Percentiles rank a stretch among this genome's conserved stretches.
Conservation (phyloP, 2,113 vertebrate genomes). For the Hylia prasina region DNA sequence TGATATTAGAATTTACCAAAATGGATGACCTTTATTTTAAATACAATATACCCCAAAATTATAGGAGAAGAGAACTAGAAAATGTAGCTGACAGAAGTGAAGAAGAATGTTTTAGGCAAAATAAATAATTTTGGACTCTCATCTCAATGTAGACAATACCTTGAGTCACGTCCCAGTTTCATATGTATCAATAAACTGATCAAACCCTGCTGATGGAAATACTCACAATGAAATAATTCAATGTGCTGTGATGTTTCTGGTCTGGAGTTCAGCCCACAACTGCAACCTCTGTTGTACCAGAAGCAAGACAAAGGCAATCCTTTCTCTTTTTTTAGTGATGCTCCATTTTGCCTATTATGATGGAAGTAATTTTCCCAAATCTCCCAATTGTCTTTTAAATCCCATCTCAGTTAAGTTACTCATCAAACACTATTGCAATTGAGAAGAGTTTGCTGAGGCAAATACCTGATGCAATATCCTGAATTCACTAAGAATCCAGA, state of each 20-base stretch:
- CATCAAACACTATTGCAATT: background rate
- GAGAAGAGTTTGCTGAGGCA: background rate
- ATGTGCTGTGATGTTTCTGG: background rate
- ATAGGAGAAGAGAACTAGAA: background rate
- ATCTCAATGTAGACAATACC: background rate
- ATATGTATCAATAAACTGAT: background rate
- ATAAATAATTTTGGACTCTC: background rate
- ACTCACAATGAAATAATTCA: background rate
- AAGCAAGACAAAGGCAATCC: background rate
- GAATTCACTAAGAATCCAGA: background rate
- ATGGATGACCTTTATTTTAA: slow-evolving; percentile 19
- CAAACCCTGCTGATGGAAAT: background rate
- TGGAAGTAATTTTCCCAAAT: background rate
- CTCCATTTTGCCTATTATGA: background rate
- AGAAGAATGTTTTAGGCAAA: background rate
- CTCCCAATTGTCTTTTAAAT: background rate
- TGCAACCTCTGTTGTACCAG: background rate
- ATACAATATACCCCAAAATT: background rate
- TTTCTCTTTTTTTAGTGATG: background rate
- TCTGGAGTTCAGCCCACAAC: background rate
- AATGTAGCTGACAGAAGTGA: background rate
- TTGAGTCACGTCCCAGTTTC: background rate
- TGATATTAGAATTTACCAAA: background rate
- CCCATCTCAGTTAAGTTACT: background rate
- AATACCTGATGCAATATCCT: background rate